Conservation (phyloP, 2,888 invertebrate genomes). For the Trachelus iudaicus region DNA sequence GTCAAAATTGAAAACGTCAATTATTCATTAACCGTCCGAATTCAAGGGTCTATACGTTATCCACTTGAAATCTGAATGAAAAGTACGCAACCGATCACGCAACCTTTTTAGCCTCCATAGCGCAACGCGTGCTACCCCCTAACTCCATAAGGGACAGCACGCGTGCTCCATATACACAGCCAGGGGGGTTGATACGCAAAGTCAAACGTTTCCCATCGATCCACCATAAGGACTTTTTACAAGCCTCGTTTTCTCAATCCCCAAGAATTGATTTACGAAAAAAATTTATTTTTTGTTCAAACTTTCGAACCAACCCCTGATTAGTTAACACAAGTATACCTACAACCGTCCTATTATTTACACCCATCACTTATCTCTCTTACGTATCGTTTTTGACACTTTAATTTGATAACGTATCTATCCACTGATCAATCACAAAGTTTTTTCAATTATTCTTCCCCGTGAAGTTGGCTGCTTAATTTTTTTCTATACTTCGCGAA, state of each 20-base stretch:
- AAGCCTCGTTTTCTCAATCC: background rate
- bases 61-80: slow-evolving; percentile 45
- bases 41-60: slow-evolving; percentile 41
- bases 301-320: too few relatives aligned
- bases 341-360: too few relatives aligned
- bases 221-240: background rate
- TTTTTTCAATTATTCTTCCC: background rate
- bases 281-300: too few relatives aligned
- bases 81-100: slow-evolving; percentile 15
- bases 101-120: slow-evolving; percentile 9
- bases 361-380: too few relatives aligned
- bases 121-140: background rate
- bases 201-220: slow-evolving; percentile 2
- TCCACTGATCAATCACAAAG: background rate
- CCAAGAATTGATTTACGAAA: too few relatives aligned
- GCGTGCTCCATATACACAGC: background rate
- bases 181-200: background rate
- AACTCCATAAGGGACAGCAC: background rate
- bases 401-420: too few relatives aligned
- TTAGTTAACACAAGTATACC: too few relatives aligned
- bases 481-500: too few relatives aligned
- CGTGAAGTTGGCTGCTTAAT: background rate
- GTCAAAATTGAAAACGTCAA: slow-evolving; percentile 37
- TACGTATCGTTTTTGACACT: too few relatives aligned
- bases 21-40: slow-evolving; percentile 54